Evolutionary conservation across 2,797 vertebrate species (phyloP), one percentile per base, ranked within the genome.

Genomic region (Anguilla pacifica): DNA sequence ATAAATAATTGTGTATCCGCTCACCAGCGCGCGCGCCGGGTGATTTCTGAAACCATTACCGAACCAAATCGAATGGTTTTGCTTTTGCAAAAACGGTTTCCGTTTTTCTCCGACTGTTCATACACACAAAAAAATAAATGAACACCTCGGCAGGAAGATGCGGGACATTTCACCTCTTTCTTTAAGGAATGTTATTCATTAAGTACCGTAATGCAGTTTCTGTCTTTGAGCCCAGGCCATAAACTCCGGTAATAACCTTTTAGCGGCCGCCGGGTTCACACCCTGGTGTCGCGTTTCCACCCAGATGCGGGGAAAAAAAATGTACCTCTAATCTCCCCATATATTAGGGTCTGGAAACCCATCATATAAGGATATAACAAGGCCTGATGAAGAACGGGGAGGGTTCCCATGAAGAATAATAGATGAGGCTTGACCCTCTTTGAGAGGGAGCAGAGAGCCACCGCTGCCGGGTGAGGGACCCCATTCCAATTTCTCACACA

Each of bases 341-440:
- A 90, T 91, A 91, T 93, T 93, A 91, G 90, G 90, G 90, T 84
- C 87, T 86, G 88, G 92, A 87, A 93, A 92, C 88, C 92, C 92
- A 94, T 93, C 93, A 94, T 93, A 94, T 93, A 90, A 91, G 93
- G 92, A 90, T 93, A 91, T 94, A 92, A 94, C 92, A 92, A 91
- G 88, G 0, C 25, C 86, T 89, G 91, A 87, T 92, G 88, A 90
- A 89, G 59, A 92, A 91, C 59, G 19, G 11, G 91, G 87, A 90
- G 89, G 89, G 88, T 91, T 91, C 91, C 91, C 89, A 93, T 81
- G 83, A 92, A 92, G 91, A 94, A 93, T 92, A 94, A 93, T 90
- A 93, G 94, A 93, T 94, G 93, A 93, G 91, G 89, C 94, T 94
- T 95, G 93, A 92, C 91, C 89, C 94, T 92, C 90, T 91, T 91